These are phyloP conservation scores for Macrochelys suwanniensis DNA, from an alignment of 2,797 vertebrate genomes.

Conservation along the genomic window DNA sequence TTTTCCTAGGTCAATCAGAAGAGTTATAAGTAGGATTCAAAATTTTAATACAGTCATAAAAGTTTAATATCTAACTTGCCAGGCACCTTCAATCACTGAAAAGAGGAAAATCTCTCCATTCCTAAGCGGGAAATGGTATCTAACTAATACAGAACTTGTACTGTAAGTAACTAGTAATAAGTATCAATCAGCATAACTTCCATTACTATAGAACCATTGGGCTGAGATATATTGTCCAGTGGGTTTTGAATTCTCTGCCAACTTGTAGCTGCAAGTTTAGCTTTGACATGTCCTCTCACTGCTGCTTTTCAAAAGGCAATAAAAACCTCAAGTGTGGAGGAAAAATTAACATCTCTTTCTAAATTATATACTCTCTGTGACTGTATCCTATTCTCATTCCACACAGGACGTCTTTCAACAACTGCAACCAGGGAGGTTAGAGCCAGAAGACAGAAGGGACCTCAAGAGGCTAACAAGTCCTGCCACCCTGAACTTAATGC, in stretches of 20 bases:
- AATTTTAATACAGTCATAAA: conserved; percentile 22
- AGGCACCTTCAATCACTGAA: background rate
- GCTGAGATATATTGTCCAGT: background rate
- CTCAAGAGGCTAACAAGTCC: background rate
- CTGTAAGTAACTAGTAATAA: background rate
- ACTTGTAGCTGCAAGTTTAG: background rate
- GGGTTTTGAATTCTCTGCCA: background rate
- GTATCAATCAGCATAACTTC: background rate
- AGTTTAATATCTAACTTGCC: background rate
- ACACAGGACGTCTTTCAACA: background rate
- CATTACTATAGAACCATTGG: background rate
- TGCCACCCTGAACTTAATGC: background rate
- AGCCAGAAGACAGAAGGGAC: background rate
- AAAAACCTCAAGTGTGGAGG: background rate
- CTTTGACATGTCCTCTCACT: background rate
- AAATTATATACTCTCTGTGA: background rate
- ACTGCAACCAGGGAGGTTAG: background rate
- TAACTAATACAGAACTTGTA: background rate
- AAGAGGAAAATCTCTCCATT: background rate
- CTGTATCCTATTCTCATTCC: background rate
- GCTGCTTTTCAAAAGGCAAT: conserved; percentile 23
- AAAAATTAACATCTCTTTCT: conserved; percentile 21
- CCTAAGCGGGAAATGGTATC: background rate
- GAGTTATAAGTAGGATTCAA: background rate
- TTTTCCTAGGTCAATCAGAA: background rate